Conservation (phyloP, 2,888 invertebrate genomes). For the Stenurella melanura region DNA sequence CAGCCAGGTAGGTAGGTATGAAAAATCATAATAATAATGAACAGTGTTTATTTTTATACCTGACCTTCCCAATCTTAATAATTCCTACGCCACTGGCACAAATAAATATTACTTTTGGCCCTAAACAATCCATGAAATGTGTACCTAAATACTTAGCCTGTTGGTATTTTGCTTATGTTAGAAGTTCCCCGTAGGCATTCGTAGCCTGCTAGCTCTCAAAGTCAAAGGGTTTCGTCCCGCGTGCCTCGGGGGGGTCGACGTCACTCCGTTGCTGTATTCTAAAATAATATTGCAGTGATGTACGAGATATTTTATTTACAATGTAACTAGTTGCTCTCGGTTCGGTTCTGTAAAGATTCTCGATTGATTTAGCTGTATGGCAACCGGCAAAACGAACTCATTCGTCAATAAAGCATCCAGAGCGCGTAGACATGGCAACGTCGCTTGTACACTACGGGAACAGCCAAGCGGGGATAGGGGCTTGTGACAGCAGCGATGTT, state of each 20-base stretch:
- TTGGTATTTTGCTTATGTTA: background rate
- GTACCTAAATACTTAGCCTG: background rate
- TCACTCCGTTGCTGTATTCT: background rate
- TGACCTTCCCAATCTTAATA: background rate
- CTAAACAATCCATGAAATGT: no score
- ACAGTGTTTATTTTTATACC: background rate
- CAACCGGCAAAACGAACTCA: constrained; percentile 51
- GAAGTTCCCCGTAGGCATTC: background rate
- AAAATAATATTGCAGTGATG: constrained; percentile 14
- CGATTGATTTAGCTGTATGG: constrained; percentile 44
- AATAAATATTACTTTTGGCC: background rate
- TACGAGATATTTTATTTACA: constrained; percentile 30
- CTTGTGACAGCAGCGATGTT: constrained; percentile 37
- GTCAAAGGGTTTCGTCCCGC: background rate
- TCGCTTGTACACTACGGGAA: constrained; percentile 35
- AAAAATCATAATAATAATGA: no score
- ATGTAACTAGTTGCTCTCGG: constrained; percentile 32
- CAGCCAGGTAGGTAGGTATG: no score
- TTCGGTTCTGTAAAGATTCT: constrained; percentile 33
- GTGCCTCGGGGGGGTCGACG: background rate
- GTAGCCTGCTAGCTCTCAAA: background rate
- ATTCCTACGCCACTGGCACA: background rate
- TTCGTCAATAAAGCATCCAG: constrained; percentile 57
- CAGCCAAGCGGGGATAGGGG: background rate
- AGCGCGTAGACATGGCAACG: constrained; percentile 30